phyloP scores from a whole-genome alignment of 2,888 invertebrate species.

The Drosophila kambysellisi region DNA sequence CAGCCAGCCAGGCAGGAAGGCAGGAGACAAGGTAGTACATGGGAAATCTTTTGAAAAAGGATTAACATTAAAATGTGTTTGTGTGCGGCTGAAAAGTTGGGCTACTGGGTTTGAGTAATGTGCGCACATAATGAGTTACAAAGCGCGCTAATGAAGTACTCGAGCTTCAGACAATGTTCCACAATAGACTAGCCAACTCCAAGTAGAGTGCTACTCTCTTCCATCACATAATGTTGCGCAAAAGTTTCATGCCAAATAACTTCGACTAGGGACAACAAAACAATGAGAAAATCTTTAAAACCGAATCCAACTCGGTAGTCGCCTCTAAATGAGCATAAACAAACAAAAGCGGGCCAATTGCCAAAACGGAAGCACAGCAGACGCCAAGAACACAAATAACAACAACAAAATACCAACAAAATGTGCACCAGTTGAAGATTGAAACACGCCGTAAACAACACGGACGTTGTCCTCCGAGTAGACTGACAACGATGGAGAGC shows the following conservation, averaged over 20 bases:
- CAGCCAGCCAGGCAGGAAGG: slow-evolving; percentile 1
- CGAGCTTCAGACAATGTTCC: slow-evolving; percentile 54
- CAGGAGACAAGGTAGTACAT: slow-evolving; percentile 26
- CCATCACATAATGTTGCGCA: slow-evolving; percentile 22
- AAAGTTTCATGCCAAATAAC: slow-evolving; percentile 32
- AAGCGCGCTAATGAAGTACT: slow-evolving; percentile 80
- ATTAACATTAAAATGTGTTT: slow-evolving; percentile 72
- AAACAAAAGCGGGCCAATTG: slow-evolving; percentile 48
- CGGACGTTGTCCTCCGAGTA: not conserved
- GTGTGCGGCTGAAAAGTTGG: slow-evolving; percentile 60
- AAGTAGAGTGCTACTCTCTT: slow-evolving; percentile 8
- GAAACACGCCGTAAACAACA: slow-evolving; percentile 39
- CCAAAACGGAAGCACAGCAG: slow-evolving; percentile 51
- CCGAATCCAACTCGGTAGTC: slow-evolving; percentile 9
- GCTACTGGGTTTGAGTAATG: slow-evolving; percentile 74
- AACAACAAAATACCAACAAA: slow-evolving; percentile 10
- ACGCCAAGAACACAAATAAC: slow-evolving; percentile 14
- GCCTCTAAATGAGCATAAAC: slow-evolving; percentile 44
- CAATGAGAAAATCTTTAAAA: slow-evolving; percentile 21
- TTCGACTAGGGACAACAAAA: not conserved
- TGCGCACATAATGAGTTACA: slow-evolving; percentile 78
- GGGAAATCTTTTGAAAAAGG: slow-evolving; percentile 75
- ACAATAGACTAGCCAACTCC: slow-evolving; percentile 36
- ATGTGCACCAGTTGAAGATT: slow-evolving; percentile 12
- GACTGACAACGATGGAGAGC: slow-evolving; percentile 19